These are phyloP conservation scores for Chloropsis hardwickii DNA, from an alignment of 2,113 vertebrate species.

Conservation along the genomic window DNA sequence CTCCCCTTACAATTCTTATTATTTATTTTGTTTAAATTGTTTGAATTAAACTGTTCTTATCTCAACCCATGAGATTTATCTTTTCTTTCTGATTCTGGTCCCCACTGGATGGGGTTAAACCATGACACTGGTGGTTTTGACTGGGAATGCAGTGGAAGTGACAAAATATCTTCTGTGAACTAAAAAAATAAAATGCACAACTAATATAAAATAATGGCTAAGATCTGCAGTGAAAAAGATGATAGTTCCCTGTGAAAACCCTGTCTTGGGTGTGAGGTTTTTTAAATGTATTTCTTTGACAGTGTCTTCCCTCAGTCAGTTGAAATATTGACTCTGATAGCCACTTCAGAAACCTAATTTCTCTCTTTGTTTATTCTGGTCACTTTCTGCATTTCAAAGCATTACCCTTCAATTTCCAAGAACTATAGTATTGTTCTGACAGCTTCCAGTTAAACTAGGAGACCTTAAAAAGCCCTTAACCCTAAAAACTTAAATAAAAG, in stretches of 20 bases:
- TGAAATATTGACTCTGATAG: background rate
- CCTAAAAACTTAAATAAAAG: background rate
- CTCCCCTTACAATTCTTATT: background rate
- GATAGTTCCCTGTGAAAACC: background rate
- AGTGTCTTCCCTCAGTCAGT: background rate
- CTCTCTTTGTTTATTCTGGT: background rate
- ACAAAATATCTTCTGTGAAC: background rate
- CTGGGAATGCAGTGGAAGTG: background rate
- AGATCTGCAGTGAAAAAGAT: background rate
- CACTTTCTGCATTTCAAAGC: background rate
- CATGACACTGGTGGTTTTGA: background rate
- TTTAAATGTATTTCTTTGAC: background rate
- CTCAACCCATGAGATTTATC: background rate
- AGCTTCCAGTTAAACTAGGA: background rate
- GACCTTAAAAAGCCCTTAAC: background rate
- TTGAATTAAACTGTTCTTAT: background rate
- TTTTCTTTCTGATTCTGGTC: background rate
- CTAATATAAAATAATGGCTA: background rate
- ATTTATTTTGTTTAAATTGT: background rate
- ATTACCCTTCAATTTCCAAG: background rate
- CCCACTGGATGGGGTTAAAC: background rate
- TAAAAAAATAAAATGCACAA: background rate
- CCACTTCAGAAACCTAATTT: background rate
- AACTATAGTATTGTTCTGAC: background rate
- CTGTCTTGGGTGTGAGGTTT: background rate